These are phyloP conservation scores for Ceratina australensis DNA, from an alignment of 1,140 invertebrate species.

Conservation along the genomic window DNA sequence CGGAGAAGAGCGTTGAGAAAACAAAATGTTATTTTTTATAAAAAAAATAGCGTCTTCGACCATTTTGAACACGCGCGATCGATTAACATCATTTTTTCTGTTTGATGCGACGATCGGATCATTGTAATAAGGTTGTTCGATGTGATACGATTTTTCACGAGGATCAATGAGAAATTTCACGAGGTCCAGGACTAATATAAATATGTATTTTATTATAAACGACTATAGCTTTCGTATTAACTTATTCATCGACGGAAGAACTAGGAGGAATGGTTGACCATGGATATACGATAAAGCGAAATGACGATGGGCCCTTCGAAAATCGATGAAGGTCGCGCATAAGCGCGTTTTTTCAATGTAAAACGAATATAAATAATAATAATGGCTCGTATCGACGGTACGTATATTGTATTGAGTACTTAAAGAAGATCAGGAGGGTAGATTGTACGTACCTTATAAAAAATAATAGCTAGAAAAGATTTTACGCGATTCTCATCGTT, in stretches of 20 bases:
- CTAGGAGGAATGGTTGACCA: not conserved
- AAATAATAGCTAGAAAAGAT: not conserved
- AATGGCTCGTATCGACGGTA: constrained; percentile 49
- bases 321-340: not conserved
- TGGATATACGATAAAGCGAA: not conserved
- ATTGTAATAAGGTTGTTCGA: constrained; percentile 26
- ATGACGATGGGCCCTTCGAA: not conserved
- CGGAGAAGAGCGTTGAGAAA: not conserved
- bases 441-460: constrained; percentile 30
- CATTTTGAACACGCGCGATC: not conserved
- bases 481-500: constrained; percentile 12
- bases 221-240: constrained; percentile 46
- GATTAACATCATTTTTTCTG: not conserved
- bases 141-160: constrained; percentile 45
- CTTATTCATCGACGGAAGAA: not conserved
- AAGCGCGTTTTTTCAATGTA: constrained; percentile 19
- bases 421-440: constrained; percentile 41
- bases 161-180: constrained; percentile 48
- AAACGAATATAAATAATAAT: constrained; percentile 41
- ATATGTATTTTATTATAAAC: constrained; percentile 61
- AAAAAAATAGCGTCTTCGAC: not conserved
- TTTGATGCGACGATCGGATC: not conserved
- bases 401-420: constrained; percentile 62
- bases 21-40: constrained; percentile 27
- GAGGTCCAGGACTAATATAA: constrained; percentile 48